Percentiles rank a stretch among this genome's conserved stretches.
Conservation (phyloP, 2,888 invertebrate species). For the Pseudoips prasinana region DNA sequence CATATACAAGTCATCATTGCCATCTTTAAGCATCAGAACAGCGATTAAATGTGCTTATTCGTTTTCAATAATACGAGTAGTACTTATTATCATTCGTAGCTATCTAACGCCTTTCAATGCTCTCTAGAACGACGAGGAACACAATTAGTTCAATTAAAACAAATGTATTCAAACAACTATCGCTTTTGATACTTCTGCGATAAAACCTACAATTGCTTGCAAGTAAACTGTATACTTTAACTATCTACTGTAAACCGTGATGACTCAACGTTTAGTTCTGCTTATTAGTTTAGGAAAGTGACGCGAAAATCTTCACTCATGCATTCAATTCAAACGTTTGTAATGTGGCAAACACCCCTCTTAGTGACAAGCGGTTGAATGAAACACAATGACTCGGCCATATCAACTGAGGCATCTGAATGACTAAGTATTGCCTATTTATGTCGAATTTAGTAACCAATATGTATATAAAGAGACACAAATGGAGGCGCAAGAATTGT, state of each 20-base stretch:
- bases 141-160: constrained; percentile 40
- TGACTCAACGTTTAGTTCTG: constrained; percentile 47
- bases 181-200: constrained; percentile 6
- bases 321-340: constrained; percentile 24
- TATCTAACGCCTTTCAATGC: constrained; percentile 26
- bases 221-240: constrained; percentile 19
- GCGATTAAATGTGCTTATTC: constrained; percentile 30
- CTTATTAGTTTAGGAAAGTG: constrained; percentile 55
- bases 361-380: constrained; percentile 13
- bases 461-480: no score
- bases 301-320: constrained; percentile 40
- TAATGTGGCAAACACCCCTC: constrained; percentile 7
- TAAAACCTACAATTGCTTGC: constrained; percentile 23
- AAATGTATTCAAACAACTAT: constrained; percentile 19
- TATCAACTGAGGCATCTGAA: constrained; percentile 1
- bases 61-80: constrained; percentile 34
- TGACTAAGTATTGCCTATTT: background rate
- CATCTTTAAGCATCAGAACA: constrained; percentile 23
- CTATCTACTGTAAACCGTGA: constrained; percentile 32
- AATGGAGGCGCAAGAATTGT: no score
- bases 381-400: constrained; percentile 3
- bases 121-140: constrained; percentile 27
- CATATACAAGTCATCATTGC: no score
- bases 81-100: constrained; percentile 9
- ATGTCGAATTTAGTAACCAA: background rate